phyloP scores from a whole-genome alignment of 2,888 invertebrate genomes.

The Leuctra nigra region DNA sequence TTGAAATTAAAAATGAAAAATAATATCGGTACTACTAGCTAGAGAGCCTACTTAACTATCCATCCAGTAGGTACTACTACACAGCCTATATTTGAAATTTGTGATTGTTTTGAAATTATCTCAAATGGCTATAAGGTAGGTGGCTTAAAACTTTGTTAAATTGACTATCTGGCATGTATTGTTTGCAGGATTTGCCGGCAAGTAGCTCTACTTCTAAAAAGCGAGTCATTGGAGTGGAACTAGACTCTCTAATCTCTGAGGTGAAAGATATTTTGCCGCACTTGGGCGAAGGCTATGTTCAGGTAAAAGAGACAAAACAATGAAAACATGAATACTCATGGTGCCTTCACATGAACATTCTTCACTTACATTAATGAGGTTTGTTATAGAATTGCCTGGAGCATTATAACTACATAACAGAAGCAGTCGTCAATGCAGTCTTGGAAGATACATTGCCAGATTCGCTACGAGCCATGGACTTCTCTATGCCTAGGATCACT shows the following conservation, averaged over 20 bases:
- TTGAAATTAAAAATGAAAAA: too few species aligned
- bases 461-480: slow-evolving; percentile 43
- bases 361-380: too few species aligned
- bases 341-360: background rate
- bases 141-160: too few species aligned
- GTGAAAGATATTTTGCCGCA: slow-evolving; percentile 74
- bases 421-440: slow-evolving; percentile 73
- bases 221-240: slow-evolving; percentile 36
- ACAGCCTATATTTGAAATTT: too few species aligned
- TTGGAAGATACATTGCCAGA: slow-evolving; percentile 65
- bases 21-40: too few species aligned
- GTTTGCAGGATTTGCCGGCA: too few species aligned
- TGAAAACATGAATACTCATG: background rate
- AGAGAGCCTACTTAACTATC: too few species aligned
- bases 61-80: too few species aligned
- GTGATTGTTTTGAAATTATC: too few species aligned
- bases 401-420: slow-evolving; percentile 66
- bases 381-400: slow-evolving; percentile 66
- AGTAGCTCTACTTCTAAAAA: slow-evolving; percentile 1
- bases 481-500: slow-evolving; percentile 46
- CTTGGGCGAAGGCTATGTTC: slow-evolving; percentile 66
- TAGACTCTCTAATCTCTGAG: slow-evolving; percentile 49
- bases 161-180: too few species aligned
- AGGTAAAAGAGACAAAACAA: slow-evolving; percentile 45
- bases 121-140: too few species aligned